Base-by-base conservation (phyloP, 1,140 invertebrate genomes). In the Trinorchestia longiramus region DNA sequence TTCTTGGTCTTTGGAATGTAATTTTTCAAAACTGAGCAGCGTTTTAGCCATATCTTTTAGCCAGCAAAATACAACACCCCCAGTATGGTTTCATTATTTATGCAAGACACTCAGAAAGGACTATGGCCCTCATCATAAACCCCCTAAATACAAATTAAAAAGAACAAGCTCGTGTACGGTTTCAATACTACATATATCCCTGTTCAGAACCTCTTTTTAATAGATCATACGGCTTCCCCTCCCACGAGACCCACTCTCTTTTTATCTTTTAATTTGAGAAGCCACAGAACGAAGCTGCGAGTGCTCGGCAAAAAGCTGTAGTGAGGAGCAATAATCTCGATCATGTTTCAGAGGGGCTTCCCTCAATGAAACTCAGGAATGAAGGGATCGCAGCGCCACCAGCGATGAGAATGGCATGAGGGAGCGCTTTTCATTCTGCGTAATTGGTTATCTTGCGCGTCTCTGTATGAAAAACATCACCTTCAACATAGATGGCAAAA, bases 261-360 rank as follows among this genome's bases (percentile, higher is more conserved):
- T 90, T 90, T 90, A 43, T 90, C 11, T 28, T 90, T 90, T 90
- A 90, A 90, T 90, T 90, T 90, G 88, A 90, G 88, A 90, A 90
- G n/a, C 88, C 88, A 42, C 43, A 42, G 88, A 90, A 90, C 43
- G n/a, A 17, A 41, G n/a, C 88, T 43, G 43, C 88, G 43, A 41
- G 43, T 28, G 88, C 88, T 17, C 41, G 4, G 88, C 88, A 42
- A 90, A 90, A 41, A 90, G 88, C 88, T 90, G n/a, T 43, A 42
- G 88, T 43, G 62, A 90, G 41, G 4, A 90, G 88, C 88, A 42
- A 42, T 90, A 90, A 90, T 90, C 88, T 90, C 88, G 88, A 43
- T 90, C 88, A 90, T 90, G 41, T 90, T 42, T 42, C 88, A 11
- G 4, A 11, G 43, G 41, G 88, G 88, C 43, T 90, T 90, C 88